Conservation (phyloP, 2,888 invertebrate species). For the Carabus problematicus region DNA sequence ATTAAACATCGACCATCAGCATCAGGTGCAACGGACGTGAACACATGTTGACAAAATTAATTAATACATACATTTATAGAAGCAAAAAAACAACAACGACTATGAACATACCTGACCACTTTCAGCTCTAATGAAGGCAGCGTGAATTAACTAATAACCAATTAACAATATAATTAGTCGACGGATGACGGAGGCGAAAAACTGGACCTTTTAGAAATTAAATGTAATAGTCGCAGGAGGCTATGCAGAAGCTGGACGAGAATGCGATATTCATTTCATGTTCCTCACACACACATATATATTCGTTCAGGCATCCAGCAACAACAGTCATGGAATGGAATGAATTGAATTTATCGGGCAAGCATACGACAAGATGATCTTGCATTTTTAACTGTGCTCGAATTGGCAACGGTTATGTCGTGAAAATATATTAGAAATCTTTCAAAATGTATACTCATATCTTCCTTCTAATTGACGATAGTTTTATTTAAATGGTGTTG, state of each 20-base stretch:
- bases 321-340: neutral
- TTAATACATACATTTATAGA: slow-evolving; percentile 23
- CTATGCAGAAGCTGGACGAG: neutral
- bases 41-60: slow-evolving; percentile 24
- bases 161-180: slow-evolving; percentile 24
- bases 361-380: too few species aligned
- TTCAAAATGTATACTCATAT: too few species aligned
- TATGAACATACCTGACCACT: neutral
- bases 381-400: too few species aligned
- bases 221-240: neutral
- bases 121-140: slow-evolving; percentile 9
- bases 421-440: too few species aligned
- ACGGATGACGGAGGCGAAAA: neutral
- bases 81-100: neutral
- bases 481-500: too few species aligned
- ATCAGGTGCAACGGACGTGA: neutral
- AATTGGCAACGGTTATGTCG: too few species aligned
- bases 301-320: neutral
- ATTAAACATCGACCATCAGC: too few species aligned
- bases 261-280: neutral
- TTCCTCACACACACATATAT: neutral
- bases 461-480: too few species aligned
- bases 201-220: slow-evolving; percentile 1
- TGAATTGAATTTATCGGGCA: too few species aligned
- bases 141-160: slow-evolving; percentile 25